Evolutionary conservation across 2,888 invertebrate species (phyloP).

Genomic region (Philopedon plagiatum): DNA sequence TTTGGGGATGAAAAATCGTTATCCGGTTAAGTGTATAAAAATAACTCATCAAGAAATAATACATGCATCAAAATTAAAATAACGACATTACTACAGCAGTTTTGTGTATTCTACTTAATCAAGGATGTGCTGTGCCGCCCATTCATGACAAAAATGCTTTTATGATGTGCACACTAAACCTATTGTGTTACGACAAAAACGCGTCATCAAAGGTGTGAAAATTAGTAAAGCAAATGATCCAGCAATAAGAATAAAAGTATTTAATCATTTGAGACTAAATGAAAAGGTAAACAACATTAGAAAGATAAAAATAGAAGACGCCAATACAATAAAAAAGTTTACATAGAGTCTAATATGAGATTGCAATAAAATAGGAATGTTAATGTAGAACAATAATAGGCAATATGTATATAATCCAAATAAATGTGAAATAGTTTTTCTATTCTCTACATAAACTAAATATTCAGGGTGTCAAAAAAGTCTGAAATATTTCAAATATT

Average conservation of each 20-base stretch:
- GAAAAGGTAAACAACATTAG: not conserved
- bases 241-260: conserved; percentile 19
- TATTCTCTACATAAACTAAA: too few relatives aligned
- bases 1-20: too few relatives aligned
- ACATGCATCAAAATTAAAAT: not conserved
- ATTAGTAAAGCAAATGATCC: conserved; percentile 24
- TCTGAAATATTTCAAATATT: too few relatives aligned
- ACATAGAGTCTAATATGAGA: too few relatives aligned
- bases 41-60: too few relatives aligned
- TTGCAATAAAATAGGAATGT: too few relatives aligned
- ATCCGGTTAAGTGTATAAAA: too few relatives aligned
- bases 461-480: too few relatives aligned
- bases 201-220: conserved; percentile 25
- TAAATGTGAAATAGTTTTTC: too few relatives aligned
- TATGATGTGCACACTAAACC: not conserved
- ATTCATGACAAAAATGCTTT: conserved; percentile 18
- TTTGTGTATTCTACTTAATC: not conserved
- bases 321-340: not conserved
- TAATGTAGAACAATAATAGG: too few relatives aligned
- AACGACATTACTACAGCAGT: not conserved
- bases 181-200: conserved; percentile 10
- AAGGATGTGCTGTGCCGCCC: not conserved
- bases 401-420: too few relatives aligned
- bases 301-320: not conserved
- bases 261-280: not conserved